Evolutionary conservation across 2,113 vertebrate genomes (phyloP), one percentile per base, ranked within the genome.

Genomic region (Micronisus gabar): DNA sequence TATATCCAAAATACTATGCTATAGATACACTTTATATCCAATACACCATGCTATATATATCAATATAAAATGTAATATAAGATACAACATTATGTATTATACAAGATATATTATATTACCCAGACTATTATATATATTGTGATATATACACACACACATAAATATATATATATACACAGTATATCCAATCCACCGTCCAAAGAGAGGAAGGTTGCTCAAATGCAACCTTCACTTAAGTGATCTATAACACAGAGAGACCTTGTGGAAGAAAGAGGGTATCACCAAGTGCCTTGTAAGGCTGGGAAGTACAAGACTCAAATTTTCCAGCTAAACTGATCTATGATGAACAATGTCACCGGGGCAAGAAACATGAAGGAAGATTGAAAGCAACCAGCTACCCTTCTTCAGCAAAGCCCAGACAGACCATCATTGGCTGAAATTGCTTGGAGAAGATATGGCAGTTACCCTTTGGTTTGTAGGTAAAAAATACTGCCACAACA

Each of bases 401-500:
- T 93, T 72, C 86, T 86, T 87, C 89, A 95, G 81, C 48, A 62
- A 96, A 95, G 76, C 52, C 84, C 81, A 91, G 61, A 43, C 81
- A 75, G 73, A 78, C 48, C 73, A 95, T 87, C 74, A 58, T 63
- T 72, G 73, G 73, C 83, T 94, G 73, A 90, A 96, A 95, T 68
- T 83, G 67, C 66, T 55, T 3, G 0, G 55, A 95, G 70, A 95
- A 79, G 61, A 85, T 84, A 75, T 1, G 25, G 53, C 85, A 68
- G 70, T 83, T 93, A 91, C 53, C 84, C 93, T 96, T 80, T 91
- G 78, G 74, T 95, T 90, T 85, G 45, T 13, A 93, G 95, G 91
- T 91, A 74, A 93, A 94, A 95, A 95, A 95, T 36, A 85, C 26
- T 41, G 55, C 70, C 93, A 66, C 66, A 90, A 75, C 53, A 58